Evolutionary conservation across 2,888 invertebrate species (phyloP).

Genomic region (Sicus ferrugineus): DNA sequence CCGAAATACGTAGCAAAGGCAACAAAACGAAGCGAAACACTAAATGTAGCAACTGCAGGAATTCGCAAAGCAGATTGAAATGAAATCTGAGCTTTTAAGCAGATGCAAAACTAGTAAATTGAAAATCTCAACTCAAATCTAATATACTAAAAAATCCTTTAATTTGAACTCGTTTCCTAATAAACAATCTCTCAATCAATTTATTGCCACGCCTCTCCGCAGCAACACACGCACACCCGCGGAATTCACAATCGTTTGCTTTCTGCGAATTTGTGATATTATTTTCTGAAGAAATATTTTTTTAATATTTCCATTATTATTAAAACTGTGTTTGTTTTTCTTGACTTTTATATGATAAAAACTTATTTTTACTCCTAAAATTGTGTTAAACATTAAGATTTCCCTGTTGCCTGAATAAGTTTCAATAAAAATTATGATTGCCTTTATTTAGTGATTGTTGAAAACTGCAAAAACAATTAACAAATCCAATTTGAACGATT

Average conservation of each 20-base stretch:
- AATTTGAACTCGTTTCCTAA: neutral
- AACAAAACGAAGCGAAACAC: neutral
- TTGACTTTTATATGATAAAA: no score
- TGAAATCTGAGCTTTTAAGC: neutral
- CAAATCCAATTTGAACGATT: no score
- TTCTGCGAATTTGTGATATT: constrained; percentile 30
- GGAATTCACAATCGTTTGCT: constrained; percentile 11
- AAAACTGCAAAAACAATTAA: neutral
- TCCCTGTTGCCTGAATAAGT: neutral
- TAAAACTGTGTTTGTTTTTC: no score
- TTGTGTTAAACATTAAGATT: no score
- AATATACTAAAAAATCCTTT: no score
- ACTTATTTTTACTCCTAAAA: no score
- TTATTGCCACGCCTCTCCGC: constrained; percentile 11
- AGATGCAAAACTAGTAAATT: neutral
- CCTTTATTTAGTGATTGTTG: neutral
- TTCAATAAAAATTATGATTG: neutral
- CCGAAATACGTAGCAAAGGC: neutral
- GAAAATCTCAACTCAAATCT: neutral
- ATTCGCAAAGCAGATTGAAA: neutral
- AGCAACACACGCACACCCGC: constrained; percentile 1
- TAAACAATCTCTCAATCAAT: neutral
- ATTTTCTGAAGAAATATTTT: constrained; percentile 6
- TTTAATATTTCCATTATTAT: no score
- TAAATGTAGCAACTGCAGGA: neutral